Base-by-base conservation (phyloP, 1,140 invertebrate species). In the Chelonus insularis region DNA sequence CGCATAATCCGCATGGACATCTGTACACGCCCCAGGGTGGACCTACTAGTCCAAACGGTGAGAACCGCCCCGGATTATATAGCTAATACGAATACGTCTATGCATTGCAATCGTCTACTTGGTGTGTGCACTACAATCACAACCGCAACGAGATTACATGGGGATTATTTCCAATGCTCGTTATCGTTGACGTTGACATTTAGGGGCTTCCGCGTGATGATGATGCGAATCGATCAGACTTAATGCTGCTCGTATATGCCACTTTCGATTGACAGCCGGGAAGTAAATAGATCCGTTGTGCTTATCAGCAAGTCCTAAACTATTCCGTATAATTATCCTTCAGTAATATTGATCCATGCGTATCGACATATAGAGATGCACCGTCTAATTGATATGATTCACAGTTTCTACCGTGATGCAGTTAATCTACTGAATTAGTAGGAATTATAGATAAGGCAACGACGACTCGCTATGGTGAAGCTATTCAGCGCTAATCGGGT, bases 21-120 rank as follows among this genome's bases (percentile, higher is more conserved):
- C 76, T 82, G 23, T 82, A 80, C 66, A 73, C 73, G 4, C 72
- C 78, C 1, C 77, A 79, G 45, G 77, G 76, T 37, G 78, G 75
- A 64, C 74, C 79, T 0, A 79, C 78, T 14, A 82, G 80, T 68
- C 80, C 80, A 1, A 82, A 82, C 60, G 80, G 80, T 82, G 65
- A 76, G 72, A 43, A 55, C 52, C 51, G 41, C 41, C 50, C 50
- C 25, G 18, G 34, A 55, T 55, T 55, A 55, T 21, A 20, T 11
- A 55, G 4, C 16, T n/a, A 18, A 12, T 21, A 20, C 21, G 4
- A 9, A 45, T 45, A 52, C n/a, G 36, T 14, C 12, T 36, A 29
- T 51, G 1, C 21, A 32, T 51, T 8, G n/a, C n/a, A n/a, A n/a
- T n/a, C n/a, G n/a, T n/a, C n/a, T n/a, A n/a, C n/a, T n/a, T n/a